Percentiles rank a stretch among this genome's conserved stretches.
These are phyloP conservation scores for Euplagia quadripunctaria DNA, from an alignment of 2,888 invertebrate species.

Conservation along the genomic window DNA sequence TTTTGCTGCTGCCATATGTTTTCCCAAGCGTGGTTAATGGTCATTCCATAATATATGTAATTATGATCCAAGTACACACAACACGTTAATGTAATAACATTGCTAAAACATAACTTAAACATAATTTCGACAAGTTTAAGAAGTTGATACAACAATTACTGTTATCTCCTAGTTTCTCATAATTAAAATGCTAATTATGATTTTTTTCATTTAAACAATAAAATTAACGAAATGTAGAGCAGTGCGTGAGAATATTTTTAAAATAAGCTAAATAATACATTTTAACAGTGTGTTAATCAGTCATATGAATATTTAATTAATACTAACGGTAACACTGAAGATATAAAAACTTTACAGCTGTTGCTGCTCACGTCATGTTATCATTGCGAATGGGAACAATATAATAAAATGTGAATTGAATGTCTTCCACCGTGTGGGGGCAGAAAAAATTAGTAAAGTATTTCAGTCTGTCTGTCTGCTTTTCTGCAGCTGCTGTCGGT, in stretches of 20 bases:
- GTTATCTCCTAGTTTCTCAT: slow-evolving; percentile 12
- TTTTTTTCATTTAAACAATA: slow-evolving; percentile 6
- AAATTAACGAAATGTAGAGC: slow-evolving; percentile 12
- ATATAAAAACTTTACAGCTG: background rate
- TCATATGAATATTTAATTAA: slow-evolving; percentile 3
- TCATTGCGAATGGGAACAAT: background rate
- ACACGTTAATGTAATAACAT: background rate
- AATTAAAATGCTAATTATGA: slow-evolving; percentile 5
- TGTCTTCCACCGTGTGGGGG: background rate
- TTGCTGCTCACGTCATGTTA: background rate
- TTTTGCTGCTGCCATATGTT: no score
- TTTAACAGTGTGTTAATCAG: background rate
- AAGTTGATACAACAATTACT: background rate
- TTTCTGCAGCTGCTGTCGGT: background rate
- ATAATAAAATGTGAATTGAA: background rate
- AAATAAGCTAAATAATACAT: background rate
- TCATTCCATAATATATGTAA: background rate
- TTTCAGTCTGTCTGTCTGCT: background rate
- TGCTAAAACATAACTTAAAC: background rate
- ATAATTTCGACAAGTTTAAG: background rate
- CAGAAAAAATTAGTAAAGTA: background rate
- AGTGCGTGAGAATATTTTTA: background rate
- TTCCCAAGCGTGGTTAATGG: no score
- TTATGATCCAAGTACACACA: background rate
- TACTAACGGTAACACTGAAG: background rate